Percentiles rank a stretch among this genome's conserved stretches.
Evolutionary conservation across 2,888 invertebrate genomes (phyloP).

Genomic region (Parnassius apollo): DNA sequence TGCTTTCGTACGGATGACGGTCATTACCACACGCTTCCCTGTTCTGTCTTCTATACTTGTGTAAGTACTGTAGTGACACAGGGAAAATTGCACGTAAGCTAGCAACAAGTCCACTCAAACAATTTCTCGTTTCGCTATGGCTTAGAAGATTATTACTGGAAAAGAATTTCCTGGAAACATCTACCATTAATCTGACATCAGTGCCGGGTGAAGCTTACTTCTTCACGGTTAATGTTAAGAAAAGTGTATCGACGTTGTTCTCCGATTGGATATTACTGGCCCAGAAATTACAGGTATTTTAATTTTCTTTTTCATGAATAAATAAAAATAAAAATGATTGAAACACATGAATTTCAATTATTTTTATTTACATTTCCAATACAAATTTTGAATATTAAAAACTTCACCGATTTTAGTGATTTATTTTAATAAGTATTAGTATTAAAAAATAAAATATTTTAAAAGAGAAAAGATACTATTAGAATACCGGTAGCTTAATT

Average conservation of each 20-base stretch:
- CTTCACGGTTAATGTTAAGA: slow-evolving; percentile 20
- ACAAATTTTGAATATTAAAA: too few species aligned
- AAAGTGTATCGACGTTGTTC: slow-evolving; percentile 12
- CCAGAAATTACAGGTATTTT: too few species aligned
- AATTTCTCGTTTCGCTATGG: slow-evolving; percentile 25
- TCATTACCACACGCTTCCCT: slow-evolving; percentile 42
- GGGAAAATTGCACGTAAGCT: slow-evolving; percentile 26
- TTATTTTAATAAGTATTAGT: too few species aligned
- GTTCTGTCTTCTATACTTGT: slow-evolving; percentile 36
- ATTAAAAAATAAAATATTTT: too few species aligned
- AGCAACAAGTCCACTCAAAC: slow-evolving; percentile 18
- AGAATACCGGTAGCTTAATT: too few species aligned
- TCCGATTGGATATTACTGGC: background rate
- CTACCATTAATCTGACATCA: slow-evolving; percentile 18
- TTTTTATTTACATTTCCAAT: too few species aligned
- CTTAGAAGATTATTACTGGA: slow-evolving; percentile 12
- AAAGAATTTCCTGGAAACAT: slow-evolving; percentile 21
- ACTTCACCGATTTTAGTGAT: too few species aligned
- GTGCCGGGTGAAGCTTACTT: slow-evolving; percentile 14
- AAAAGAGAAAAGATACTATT: too few species aligned
- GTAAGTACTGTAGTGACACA: slow-evolving; percentile 34
- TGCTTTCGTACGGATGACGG: slow-evolving; percentile 33
- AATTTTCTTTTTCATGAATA: too few species aligned
- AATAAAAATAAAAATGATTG: too few species aligned
- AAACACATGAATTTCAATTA: too few species aligned